A percentile compares a stretch with the other conserved stretches of the same genome.
These are phyloP conservation scores for Drosophila neocordata DNA, from an alignment of 1,140 invertebrate genomes.

Conservation along the genomic window DNA sequence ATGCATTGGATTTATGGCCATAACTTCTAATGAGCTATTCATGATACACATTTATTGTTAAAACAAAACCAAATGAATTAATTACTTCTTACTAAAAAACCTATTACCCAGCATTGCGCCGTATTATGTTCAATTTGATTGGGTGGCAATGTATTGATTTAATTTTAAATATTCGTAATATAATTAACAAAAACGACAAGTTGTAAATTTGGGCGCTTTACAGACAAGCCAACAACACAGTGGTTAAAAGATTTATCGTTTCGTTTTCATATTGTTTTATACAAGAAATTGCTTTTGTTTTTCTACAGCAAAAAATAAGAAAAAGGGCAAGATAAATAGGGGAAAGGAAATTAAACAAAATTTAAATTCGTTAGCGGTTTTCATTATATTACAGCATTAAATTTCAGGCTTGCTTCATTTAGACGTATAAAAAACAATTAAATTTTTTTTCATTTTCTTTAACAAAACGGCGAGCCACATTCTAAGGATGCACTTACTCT, in stretches of 20 bases:
- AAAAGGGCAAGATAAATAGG: slow-evolving; percentile 16
- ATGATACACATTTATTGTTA: slow-evolving; percentile 48
- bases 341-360: slow-evolving; percentile 57
- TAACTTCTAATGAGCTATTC: slow-evolving; percentile 35
- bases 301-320: slow-evolving; percentile 51
- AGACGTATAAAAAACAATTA: slow-evolving; percentile 64
- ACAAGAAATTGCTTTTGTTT: slow-evolving; percentile 54
- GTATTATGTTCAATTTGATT: slow-evolving; percentile 32
- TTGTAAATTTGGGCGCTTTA: slow-evolving; percentile 53
- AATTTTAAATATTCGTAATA: slow-evolving; percentile 11
- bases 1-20: slow-evolving; percentile 40
- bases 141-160: slow-evolving; percentile 58
- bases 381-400: slow-evolving; percentile 73
- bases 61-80: slow-evolving; percentile 59
- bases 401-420: slow-evolving; percentile 42
- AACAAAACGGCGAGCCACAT: slow-evolving; percentile 62
- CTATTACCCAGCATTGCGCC: slow-evolving; percentile 58
- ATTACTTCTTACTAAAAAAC: slow-evolving; percentile 50
- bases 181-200: slow-evolving; percentile 40
- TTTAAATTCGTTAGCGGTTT: slow-evolving; percentile 73
- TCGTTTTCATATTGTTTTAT: slow-evolving; percentile 42
- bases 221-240: slow-evolving; percentile 67
- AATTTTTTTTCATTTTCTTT: slow-evolving; percentile 38
- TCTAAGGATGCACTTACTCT: slow-evolving; percentile 56
- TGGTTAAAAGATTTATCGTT: slow-evolving; percentile 20